These are phyloP conservation scores for Luperina nickerlii DNA, from an alignment of 2,888 invertebrate genomes.

Conservation along the genomic window DNA sequence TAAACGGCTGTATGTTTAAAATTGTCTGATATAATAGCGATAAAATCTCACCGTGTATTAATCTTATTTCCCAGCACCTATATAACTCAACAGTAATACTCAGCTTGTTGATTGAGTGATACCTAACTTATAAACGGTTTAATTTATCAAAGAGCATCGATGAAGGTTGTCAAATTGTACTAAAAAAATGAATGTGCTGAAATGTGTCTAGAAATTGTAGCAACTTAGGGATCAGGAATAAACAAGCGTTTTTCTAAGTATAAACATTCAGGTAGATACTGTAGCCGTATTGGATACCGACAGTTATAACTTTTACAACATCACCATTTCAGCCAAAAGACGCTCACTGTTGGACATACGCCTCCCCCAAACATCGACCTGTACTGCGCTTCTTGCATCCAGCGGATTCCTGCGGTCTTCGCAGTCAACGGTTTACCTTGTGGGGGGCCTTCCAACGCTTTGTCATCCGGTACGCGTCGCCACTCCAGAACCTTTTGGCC, in stretches of 20 bases:
- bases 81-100: not conserved
- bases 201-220: not conserved
- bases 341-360: not conserved
- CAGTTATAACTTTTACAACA: not conserved
- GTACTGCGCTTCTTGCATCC: not conserved
- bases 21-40: not conserved
- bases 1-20: not conserved
- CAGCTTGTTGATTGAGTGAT: constrained; percentile 24
- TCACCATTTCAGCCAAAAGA: not conserved
- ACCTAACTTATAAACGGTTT: constrained; percentile 13
- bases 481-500: not conserved
- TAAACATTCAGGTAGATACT: not conserved
- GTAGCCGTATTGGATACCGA: not conserved
- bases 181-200: not conserved
- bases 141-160: constrained; percentile 11
- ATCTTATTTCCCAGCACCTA: not conserved
- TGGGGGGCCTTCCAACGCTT: not conserved
- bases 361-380: no score
- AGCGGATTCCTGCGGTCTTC: not conserved
- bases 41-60: not conserved
- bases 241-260: not conserved
- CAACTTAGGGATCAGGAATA: no score
- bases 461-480: not conserved
- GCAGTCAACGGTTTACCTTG: not conserved
- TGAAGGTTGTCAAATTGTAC: not conserved